Percentiles rank a stretch among this genome's conserved stretches.
Evolutionary conservation across 2,888 invertebrate species (phyloP).

Genomic region (Pandemis heparana): DNA sequence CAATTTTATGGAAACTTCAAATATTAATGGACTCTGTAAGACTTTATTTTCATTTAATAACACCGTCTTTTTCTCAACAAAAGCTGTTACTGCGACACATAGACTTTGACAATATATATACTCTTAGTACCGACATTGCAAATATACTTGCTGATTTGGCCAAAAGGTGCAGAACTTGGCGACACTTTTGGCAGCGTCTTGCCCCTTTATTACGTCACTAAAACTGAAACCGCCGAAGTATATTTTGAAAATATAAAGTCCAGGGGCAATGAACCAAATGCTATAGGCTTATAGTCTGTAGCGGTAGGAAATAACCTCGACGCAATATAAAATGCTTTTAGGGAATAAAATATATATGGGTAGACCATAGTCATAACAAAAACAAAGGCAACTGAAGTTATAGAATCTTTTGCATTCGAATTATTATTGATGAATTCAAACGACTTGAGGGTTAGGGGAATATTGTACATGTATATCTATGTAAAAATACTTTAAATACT

Average conservation of each 20-base stretch:
- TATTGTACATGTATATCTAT: no score
- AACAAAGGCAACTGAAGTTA: neutral
- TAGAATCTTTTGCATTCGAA: neutral
- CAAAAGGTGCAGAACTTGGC: neutral
- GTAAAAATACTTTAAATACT: no score
- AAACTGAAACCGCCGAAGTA: slow-evolving; percentile 30
- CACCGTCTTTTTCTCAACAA: no score
- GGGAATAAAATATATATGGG: neutral
- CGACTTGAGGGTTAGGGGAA: no score
- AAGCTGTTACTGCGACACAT: no score
- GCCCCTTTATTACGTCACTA: slow-evolving; percentile 42
- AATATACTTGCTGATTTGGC: neutral
- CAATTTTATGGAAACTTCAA: no score
- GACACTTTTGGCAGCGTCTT: slow-evolving; percentile 7
- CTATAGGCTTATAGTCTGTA: neutral
- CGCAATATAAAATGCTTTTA: slow-evolving; percentile 7
- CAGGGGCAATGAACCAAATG: neutral
- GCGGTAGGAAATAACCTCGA: neutral
- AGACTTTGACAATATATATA: no score
- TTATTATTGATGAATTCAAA: no score
- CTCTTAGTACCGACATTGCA: neutral
- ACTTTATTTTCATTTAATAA: no score
- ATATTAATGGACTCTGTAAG: no score
- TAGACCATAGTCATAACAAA: neutral
- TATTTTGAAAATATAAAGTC: slow-evolving; percentile 32